Evolutionary conservation across 92 coral and sea anemone species (phyloP), one percentile per base, ranked within the genome.

Genomic region (Paragorgia papillata): DNA sequence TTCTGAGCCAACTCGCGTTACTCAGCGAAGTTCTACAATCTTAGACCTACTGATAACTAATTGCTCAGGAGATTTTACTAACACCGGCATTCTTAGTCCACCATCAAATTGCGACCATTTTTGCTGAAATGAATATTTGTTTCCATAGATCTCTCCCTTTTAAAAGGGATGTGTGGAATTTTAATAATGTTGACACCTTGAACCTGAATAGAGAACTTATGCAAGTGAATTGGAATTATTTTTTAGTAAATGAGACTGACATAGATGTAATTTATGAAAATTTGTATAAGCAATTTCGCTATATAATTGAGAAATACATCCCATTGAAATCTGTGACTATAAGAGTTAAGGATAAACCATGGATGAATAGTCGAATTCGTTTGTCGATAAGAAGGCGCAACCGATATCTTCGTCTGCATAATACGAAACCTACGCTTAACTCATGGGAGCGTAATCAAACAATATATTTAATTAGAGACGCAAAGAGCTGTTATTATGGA

Each of bases 41-140:
- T 48, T 69, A 69, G 76, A 69, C 59, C 34, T 69, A 12, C 9
- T 69, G 25, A 80, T 69, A n/a, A 73, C 85, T 31, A 69, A 82
- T 63, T 63, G 80, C 69, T 73, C 84, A 21, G 83, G 49, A 15
- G 54, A 39, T 37, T 66, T 76, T 30, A 66, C 60, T 12, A 57
- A 76, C 68, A 30, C 78, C 34, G 87, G 78, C 28, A 83, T 82
- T 31, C 40, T 66, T 5, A 83, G 88, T 69, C 88, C 84, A 9
- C 84, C 83, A 1, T 66, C 79, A 30, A 77, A 77, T 77, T 83
- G 88, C 57, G 87, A 83, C 57, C 82, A 53, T 69, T 65, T 49
- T 41, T 22, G 59, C 61, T 44, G 41, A 68, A 33, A 32, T 70
- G 57, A 80, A 15, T 35, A 80, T 76, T 46, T 37, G 46, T 37